Base-by-base conservation (phyloP, 1,140 invertebrate species). In the Psix sp. region DNA sequence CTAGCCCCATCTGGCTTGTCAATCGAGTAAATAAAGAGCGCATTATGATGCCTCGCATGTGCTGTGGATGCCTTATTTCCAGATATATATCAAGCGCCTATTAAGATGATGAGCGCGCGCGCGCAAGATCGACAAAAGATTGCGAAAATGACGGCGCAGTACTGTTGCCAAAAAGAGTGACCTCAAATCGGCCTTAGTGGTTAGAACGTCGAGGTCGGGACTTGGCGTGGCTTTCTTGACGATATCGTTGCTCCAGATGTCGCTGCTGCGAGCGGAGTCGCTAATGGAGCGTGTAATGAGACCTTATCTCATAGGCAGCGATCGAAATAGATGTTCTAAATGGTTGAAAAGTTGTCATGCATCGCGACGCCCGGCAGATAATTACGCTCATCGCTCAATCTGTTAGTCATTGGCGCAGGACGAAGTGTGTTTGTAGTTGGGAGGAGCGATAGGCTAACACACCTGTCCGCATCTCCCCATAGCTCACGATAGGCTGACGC, bases 201-300 rank as follows among this genome's bases (percentile, higher is more conserved):
- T n/a, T n/a, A n/a, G 48, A 66, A 56, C 35, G 56, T 66, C 42
- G 43, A 45, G 33, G 31, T 29, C 48, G 36, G 36, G 14, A 24
- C 43, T 20, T 36, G 10, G 39, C 16, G 21, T 31, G 10, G 39
- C 16, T 48, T 35, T 16, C 42, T 45, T 46, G 56, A 56, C 56
- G 62, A 66, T 66, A 49, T 66, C 62, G 42, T 66, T 66, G 63
- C 63, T 52, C 57, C 66, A 70, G 46, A 60, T 54, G 66, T 60
- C 66, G 54, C 54, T 70, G 9, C 36, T 31, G 52, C 16, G 26
- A 36, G 52, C 65, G 65, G 51, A 57, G 65, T 68, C 52, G 40
- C 51, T 59, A 68, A 68, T 68, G 65, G 51, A 68, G 49, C 65
- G 66, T 70, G 66, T 70, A 70, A 70, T 70, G 66, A 62, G 62